A percentile compares a stretch with the other conserved stretches of the same genome.
These are phyloP conservation scores for Leptatherina wallacei DNA, from an alignment of 2,797 vertebrate genomes.

Conservation along the genomic window DNA sequence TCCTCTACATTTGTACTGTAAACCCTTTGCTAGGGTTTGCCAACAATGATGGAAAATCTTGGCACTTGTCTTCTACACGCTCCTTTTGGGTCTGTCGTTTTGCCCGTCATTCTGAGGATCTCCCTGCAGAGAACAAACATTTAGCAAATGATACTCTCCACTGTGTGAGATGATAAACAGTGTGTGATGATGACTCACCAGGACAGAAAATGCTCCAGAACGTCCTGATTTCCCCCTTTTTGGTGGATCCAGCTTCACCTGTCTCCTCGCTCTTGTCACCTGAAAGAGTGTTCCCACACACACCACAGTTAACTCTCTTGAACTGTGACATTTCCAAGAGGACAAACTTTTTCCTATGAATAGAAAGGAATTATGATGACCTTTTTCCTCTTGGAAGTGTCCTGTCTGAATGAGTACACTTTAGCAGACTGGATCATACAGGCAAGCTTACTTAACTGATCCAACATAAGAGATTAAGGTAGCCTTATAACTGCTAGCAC, in stretches of 20 bases:
- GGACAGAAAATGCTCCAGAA: constrained; percentile 70
- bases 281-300: constrained; percentile 38
- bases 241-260: constrained; percentile 58
- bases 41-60: constrained; percentile 9
- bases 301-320: background rate
- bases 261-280: constrained; percentile 74
- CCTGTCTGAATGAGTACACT: background rate
- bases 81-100: constrained; percentile 51
- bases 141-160: background rate
- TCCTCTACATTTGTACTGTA: constrained; percentile 12
- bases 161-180: background rate
- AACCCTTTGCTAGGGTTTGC: constrained; percentile 1
- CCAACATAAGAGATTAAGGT: constrained; percentile 45
- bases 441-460: constrained; percentile 13
- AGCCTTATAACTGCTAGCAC: constrained; percentile 49
- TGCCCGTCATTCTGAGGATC: constrained; percentile 54
- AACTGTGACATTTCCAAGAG: background rate
- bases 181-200: constrained; percentile 58
- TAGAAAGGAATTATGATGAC: background rate
- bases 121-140: constrained; percentile 61
- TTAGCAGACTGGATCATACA: constrained; percentile 17
- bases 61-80: constrained; percentile 34
- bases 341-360: background rate
- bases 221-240: constrained; percentile 61
- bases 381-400: background rate